phyloP scores from a whole-genome alignment of 2,888 invertebrate species.

The Atethmia centrago region DNA sequence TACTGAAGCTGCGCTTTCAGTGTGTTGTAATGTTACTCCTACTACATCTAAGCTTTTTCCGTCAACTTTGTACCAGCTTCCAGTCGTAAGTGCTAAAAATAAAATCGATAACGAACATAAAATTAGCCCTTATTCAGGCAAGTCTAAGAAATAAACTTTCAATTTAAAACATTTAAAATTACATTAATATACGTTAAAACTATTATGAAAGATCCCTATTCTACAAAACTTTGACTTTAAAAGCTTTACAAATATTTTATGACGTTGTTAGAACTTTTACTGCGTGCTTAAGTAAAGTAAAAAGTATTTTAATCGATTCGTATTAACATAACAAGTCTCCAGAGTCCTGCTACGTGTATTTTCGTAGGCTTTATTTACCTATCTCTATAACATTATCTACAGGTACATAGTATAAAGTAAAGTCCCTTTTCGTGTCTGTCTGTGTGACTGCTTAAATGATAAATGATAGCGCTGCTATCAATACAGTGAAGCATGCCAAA shows the following conservation, averaged over 20 bases:
- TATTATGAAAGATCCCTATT: conserved; percentile 34
- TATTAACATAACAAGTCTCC: conserved; percentile 42
- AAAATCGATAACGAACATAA: conserved; percentile 7
- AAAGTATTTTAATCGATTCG: conserved; percentile 34
- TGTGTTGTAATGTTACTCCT: conserved; percentile 6
- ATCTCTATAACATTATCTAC: not conserved
- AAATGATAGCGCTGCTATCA: too few relatives aligned
- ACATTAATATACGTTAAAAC: conserved; percentile 40
- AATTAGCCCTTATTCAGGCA: not conserved
- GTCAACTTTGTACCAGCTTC: not conserved
- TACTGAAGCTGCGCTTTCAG: conserved; percentile 6
- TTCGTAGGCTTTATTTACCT: not conserved
- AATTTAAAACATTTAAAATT: not conserved
- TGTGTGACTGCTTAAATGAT: not conserved
- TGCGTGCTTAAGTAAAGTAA: conserved; percentile 18
- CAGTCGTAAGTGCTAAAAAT: not conserved
- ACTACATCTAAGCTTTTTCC: not conserved
- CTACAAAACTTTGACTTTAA: conserved; percentile 19
- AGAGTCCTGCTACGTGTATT: not conserved
- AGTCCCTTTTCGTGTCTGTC: not conserved
- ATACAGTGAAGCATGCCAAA: too few relatives aligned
- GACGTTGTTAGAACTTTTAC: conserved; percentile 32
- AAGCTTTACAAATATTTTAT: conserved; percentile 38
- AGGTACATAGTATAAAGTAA: not conserved
- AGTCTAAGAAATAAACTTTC: not conserved